Evolutionary conservation across 1,140 invertebrate genomes (phyloP), one percentile per base, ranked within the genome.

Genomic region (Orchestia grillus): DNA sequence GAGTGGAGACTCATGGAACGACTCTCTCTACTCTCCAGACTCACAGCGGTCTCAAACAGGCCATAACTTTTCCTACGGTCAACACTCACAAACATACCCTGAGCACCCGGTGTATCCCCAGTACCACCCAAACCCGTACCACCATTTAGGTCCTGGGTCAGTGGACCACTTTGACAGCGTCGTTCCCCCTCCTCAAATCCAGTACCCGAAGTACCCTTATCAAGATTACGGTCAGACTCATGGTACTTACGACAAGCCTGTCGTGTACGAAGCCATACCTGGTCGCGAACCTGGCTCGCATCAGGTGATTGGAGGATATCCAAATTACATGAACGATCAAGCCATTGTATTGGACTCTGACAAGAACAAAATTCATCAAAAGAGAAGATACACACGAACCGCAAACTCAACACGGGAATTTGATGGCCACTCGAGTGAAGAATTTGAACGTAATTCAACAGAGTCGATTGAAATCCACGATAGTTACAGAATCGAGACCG

Each of bases 21-120:
- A 94, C 44, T 42, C 92, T 47, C 92, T 94, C 43, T 94, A 45
- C 44, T 94, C 92, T 8, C 92, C 92, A 23, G 44, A 94, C 44
- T 44, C 92, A 15, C 92, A 94, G 44, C 8, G 92, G 40, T 47
- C 92, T 11, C 16, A 8, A 44, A 44, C 36, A 45, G 23, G 40
- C 11, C 43, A 94, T 8, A 42, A 41, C 41, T 87, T n/a, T 87
- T 36, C 90, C 1, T 92, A 92, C 90, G 90, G 90, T 23, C 44
- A 92, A 28, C 92, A 45, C 44, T 16, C 43, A 1, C 44, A 44
- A 23, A 47, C 92, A 15, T 94, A 94, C 40, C 92, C 92, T 94
- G 43, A 94, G 23, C 43, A 42, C 11, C 88, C 88, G 41, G 28
- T 94, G 40, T 47, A 94, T 40, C 43, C 92, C 28, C 44, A 15